Evolutionary conservation across 2,888 invertebrate genomes (phyloP).

Genomic region (Catocala sponsa): DNA sequence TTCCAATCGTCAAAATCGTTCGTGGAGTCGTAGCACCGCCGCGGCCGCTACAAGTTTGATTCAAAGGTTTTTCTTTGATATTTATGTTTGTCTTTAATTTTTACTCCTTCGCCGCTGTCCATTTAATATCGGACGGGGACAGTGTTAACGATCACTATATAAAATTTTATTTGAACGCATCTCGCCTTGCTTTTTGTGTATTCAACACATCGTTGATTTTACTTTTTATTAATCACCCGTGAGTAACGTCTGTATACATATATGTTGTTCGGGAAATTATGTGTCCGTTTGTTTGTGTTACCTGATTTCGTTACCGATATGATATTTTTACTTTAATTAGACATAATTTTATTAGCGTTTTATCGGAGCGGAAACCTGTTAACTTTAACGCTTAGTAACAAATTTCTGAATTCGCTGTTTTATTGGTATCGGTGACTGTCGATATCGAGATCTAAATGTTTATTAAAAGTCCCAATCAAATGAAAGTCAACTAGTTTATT

Average conservation of each 20-base stretch:
- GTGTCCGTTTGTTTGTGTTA: constrained; percentile 28
- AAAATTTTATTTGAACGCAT: constrained; percentile 85
- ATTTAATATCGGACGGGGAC: constrained; percentile 83
- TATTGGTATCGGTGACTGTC: no score
- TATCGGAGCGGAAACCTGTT: not conserved
- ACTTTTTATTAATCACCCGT: constrained; percentile 79
- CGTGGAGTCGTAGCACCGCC: constrained; percentile 35
- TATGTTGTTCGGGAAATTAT: constrained; percentile 38
- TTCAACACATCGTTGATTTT: constrained; percentile 81
- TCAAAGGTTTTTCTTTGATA: constrained; percentile 78
- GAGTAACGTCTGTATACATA: constrained; percentile 51
- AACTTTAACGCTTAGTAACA: not conserved
- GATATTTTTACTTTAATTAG: constrained; percentile 10
- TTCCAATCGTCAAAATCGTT: constrained; percentile 73
- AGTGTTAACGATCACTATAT: constrained; percentile 86
- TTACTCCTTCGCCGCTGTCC: constrained; percentile 81
- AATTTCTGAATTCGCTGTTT: not conserved
- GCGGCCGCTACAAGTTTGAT: constrained; percentile 66
- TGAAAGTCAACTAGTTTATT: no score
- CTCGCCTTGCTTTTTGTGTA: constrained; percentile 75
- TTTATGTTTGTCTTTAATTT: constrained; percentile 87
- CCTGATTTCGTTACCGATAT: constrained; percentile 26
- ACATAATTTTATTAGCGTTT: constrained; percentile 2
- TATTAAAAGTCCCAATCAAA: no score
- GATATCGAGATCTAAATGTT: no score